A percentile compares a stretch with the other conserved stretches of the same genome.
phyloP scores from a whole-genome alignment of 1,140 invertebrate species.

The Leucophenga varia region DNA sequence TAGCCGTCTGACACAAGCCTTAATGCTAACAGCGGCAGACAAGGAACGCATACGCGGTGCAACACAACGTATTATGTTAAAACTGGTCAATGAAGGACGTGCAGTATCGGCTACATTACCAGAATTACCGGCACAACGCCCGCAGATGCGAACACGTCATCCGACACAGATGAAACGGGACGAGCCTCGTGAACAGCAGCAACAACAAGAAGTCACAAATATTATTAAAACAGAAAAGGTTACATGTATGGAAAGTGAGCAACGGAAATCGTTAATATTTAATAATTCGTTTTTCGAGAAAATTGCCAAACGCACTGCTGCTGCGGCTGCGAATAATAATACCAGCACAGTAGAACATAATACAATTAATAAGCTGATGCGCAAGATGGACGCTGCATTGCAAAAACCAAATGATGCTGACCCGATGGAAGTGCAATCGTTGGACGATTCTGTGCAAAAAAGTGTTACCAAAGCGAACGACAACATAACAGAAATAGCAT shows the following conservation, averaged over 20 bases:
- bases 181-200: constrained; percentile 21
- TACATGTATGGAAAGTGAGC: constrained; percentile 20
- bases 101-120: constrained; percentile 42
- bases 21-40: constrained; percentile 33
- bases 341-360: constrained; percentile 38
- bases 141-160: constrained; percentile 42
- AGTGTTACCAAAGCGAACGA: too few relatives aligned
- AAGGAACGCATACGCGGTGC: constrained; percentile 31
- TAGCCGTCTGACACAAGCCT: constrained; percentile 11
- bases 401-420: too few relatives aligned
- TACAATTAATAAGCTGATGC: constrained; percentile 27
- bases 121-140: constrained; percentile 43
- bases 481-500: too few relatives aligned
- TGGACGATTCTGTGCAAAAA: too few relatives aligned
- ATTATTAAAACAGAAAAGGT: too few relatives aligned
- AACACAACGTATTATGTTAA: constrained; percentile 34
- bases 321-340: constrained; percentile 27
- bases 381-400: constrained; percentile 22
- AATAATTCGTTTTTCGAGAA: constrained; percentile 46
- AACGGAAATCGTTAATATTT: constrained; percentile 13
- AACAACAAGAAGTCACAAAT: too few relatives aligned
- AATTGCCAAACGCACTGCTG: constrained; percentile 41
- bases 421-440: too few relatives aligned
- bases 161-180: constrained; percentile 28
- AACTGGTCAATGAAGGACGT: constrained; percentile 34